Evolutionary conservation across 1,140 invertebrate species (phyloP), one percentile per base, ranked within the genome.

Genomic region (Lasaia peninsularis): DNA sequence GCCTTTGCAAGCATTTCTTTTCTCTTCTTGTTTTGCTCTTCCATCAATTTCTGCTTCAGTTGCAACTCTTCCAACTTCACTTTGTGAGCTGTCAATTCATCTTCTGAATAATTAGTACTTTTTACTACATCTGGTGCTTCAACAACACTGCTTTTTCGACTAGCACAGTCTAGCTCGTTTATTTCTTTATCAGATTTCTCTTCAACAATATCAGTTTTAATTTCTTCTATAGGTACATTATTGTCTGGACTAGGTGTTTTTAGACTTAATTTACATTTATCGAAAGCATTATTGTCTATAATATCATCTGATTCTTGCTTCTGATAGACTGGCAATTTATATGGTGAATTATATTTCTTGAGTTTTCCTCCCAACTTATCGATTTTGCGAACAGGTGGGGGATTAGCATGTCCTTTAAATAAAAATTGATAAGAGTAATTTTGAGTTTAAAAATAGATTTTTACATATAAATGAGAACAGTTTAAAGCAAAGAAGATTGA

Each of bases 21-120:
- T 61, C 93, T 92, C 62, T 92, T 92, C 68, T 93, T 92, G 86
- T 95, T 96, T 66, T 95, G 93, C 79, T 95, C 94, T 73, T 95
- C 93, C 67, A 95, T 94, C 54, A 93, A 73, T 73, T 93, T 94
- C 67, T 95, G 94, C 62, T 93, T 90, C 21, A 92, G 75, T 76
- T 94, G 92, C 65, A 95, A 92, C 60, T 93, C 92, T 62, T 93
- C 91, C 14, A 95, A 65, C 60, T 90, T 89, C 0, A 72, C 69
- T 56, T 73, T 82, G 58, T 89, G 87, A 7, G 65, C 73, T 9
- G 65, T 73, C 40, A 76, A 34, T n/a, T 83, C 75, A 79, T 84
- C 70, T 58, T 88, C 83, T 24, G 78, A 71, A 56, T 89, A 86
- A 60, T 82, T 78, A 6, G 84, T 63, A 60, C 70, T 71, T 69